Percentiles rank a stretch among this genome's conserved stretches.
phyloP scores from a whole-genome alignment of 2,113 vertebrate species.

The Odobenus rosmarus region DNA sequence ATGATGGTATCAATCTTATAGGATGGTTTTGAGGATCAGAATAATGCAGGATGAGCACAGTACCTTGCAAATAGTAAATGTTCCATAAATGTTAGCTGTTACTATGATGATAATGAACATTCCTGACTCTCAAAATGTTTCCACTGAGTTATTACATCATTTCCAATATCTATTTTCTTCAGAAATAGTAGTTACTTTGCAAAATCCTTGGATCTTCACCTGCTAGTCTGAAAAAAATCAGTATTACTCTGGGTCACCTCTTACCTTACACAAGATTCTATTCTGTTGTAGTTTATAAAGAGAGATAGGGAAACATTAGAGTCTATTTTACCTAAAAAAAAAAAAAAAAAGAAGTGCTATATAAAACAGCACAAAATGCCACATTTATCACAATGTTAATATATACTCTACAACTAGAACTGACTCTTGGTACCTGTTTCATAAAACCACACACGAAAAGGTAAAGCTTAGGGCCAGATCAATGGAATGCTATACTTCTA shows the following conservation, averaged over 20 bases:
- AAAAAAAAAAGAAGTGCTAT: neutral
- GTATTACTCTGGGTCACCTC: neutral
- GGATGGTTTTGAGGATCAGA: neutral
- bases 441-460: constrained; percentile 22
- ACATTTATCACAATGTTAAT: constrained; percentile 49
- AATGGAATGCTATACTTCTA: constrained; percentile 20
- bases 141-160: constrained; percentile 12
- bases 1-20: neutral
- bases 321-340: neutral
- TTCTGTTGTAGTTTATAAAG: neutral
- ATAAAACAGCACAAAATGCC: constrained; percentile 41
- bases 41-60: neutral
- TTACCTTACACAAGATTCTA: neutral
- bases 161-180: neutral
- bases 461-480: neutral
- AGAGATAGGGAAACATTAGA: neutral
- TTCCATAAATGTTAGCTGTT: neutral
- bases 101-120: neutral
- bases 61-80: neutral
- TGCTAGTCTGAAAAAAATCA: constrained; percentile 34
- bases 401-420: constrained; percentile 32
- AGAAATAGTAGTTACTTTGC: neutral
- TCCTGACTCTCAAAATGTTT: neutral
- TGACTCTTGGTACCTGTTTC: constrained; percentile 33
- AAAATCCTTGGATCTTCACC: constrained; percentile 46